phyloP scores from a whole-genome alignment of 2,888 invertebrate genomes.

The Metallyticus violacea region DNA sequence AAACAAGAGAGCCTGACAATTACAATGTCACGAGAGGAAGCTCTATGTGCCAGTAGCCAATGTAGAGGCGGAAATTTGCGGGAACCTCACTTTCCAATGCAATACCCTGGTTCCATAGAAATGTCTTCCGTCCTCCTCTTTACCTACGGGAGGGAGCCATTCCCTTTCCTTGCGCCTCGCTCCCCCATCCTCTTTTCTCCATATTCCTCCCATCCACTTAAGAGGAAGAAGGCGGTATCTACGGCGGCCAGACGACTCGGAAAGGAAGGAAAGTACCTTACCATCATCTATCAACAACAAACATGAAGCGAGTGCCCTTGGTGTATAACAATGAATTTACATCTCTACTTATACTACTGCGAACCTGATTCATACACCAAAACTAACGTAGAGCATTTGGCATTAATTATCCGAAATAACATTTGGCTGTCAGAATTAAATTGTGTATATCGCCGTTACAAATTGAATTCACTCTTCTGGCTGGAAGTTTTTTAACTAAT shows the following conservation, averaged over 20 bases:
- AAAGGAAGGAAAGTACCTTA: too few species aligned
- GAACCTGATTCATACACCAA: too few species aligned
- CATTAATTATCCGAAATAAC: too few species aligned
- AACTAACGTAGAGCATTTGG: too few species aligned
- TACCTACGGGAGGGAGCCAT: background rate
- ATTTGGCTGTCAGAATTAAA: too few species aligned
- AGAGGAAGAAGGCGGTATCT: background rate
- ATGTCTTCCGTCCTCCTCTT: background rate
- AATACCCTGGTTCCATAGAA: background rate
- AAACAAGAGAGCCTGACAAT: background rate
- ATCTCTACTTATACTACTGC: too few species aligned
- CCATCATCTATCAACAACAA: background rate
- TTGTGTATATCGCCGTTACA: too few species aligned
- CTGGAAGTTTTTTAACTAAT: too few species aligned
- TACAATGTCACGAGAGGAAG: background rate
- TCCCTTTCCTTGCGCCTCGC: background rate
- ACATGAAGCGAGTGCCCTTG: background rate
- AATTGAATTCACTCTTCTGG: too few species aligned
- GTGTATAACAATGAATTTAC: too few species aligned
- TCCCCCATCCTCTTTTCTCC: background rate
- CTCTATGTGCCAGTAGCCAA: background rate
- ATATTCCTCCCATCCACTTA: background rate
- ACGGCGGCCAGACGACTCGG: background rate
- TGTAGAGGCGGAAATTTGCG: background rate
- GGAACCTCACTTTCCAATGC: background rate